Evolutionary conservation across 2,113 vertebrate genomes (phyloP).

Genomic region (Maccullochella peelii): DNA sequence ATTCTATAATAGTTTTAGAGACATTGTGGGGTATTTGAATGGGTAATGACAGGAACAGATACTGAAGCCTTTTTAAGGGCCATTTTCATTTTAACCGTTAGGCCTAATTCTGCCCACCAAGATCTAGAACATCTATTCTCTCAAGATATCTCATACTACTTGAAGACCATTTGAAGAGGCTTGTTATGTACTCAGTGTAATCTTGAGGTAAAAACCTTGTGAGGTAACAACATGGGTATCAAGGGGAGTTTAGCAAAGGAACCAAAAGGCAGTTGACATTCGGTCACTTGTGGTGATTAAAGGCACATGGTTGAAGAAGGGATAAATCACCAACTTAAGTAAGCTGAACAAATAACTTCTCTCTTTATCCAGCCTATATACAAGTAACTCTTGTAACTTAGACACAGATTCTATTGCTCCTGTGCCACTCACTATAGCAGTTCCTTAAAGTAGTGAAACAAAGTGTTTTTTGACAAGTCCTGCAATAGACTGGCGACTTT

Average conservation of each 20-base stretch:
- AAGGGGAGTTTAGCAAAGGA: background rate
- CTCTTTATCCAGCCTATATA: background rate
- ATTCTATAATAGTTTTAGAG: slow-evolving; percentile 4
- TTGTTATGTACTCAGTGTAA: background rate
- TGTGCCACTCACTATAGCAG: slow-evolving; percentile 70
- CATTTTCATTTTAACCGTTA: background rate
- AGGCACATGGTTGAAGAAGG: background rate
- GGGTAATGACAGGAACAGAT: background rate
- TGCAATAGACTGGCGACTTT: slow-evolving; percentile 71
- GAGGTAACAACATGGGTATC: background rate
- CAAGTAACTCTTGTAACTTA: background rate
- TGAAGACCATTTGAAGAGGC: background rate
- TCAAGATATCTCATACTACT: background rate
- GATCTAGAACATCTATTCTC: too few relatives aligned
- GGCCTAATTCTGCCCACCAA: background rate
- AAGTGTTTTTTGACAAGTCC: slow-evolving; percentile 70
- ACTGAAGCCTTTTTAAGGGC: background rate
- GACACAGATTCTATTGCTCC: slow-evolving; percentile 48
- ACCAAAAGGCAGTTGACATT: background rate
- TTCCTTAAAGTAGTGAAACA: slow-evolving; percentile 69
- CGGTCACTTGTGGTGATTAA: background rate
- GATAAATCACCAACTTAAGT: background rate
- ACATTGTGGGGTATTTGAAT: background rate
- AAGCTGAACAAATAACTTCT: background rate
- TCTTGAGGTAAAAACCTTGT: background rate